These are phyloP conservation scores for Thunnus thynnus DNA, from an alignment of 2,113 vertebrate species.

Conservation along the genomic window DNA sequence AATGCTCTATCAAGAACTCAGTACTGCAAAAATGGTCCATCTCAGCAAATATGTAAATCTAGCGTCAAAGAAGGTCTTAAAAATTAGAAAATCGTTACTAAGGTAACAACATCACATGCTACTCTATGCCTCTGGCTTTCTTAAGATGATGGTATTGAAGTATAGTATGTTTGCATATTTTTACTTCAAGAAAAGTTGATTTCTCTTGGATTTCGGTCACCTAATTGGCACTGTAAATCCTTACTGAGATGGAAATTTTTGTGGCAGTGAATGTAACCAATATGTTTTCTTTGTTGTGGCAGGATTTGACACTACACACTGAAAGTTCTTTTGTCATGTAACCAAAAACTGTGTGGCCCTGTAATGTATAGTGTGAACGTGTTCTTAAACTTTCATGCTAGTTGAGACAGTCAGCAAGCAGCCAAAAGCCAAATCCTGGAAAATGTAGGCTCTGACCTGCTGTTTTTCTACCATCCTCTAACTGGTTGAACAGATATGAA, in stretches of 20 bases:
- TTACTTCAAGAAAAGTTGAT: not conserved
- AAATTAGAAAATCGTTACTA: too few relatives aligned
- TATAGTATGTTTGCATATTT: too few relatives aligned
- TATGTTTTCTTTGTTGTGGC: not conserved
- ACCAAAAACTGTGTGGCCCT: not conserved
- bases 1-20: not conserved
- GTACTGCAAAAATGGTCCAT: slow-evolving; percentile 29
- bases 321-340: not conserved
- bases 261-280: not conserved
- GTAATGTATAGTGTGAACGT: too few relatives aligned
- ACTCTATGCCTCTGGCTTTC: not conserved
- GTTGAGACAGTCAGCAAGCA: not conserved
- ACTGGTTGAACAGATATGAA: not conserved
- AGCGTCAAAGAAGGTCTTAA: not conserved
- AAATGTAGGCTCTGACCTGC: not conserved
- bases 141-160: not conserved
- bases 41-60: slow-evolving; percentile 10
- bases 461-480: not conserved
- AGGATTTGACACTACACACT: not conserved
- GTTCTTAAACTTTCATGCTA: too few relatives aligned
- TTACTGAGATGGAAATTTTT: slow-evolving; percentile 22
- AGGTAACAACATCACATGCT: not conserved
- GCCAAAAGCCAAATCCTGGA: too few relatives aligned
- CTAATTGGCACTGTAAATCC: not conserved
- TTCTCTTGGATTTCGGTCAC: not conserved